Percentiles rank a stretch among this genome's conserved stretches.
Conservation (phyloP, 2,797 vertebrate species). For the Artibeus lituratus region DNA sequence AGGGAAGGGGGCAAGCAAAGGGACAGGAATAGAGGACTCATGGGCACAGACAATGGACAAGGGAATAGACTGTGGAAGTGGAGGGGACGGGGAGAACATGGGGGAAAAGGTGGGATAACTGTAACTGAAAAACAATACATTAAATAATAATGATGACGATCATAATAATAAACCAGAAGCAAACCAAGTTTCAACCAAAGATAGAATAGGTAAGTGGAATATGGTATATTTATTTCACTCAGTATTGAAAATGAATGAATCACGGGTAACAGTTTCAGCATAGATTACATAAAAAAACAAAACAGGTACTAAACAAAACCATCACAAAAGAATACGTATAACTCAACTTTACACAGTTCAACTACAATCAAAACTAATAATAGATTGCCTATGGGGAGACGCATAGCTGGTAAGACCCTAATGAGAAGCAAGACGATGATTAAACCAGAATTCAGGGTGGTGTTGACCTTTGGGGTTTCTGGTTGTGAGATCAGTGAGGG, state of each 20-base stretch:
- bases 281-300: neutral
- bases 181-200: neutral
- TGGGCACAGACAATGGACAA: too few relatives aligned
- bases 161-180: neutral
- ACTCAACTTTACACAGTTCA: neutral
- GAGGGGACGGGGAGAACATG: too few relatives aligned
- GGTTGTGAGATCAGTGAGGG: neutral
- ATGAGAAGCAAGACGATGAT: neutral
- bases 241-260: slow-evolving; percentile 14
- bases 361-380: neutral
- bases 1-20: too few relatives aligned
- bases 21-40: too few relatives aligned
- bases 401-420: neutral
- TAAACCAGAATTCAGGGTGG: neutral
- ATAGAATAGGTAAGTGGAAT: neutral
- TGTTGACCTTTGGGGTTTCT: neutral
- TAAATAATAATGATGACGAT: neutral
- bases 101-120: too few relatives aligned
- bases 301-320: neutral
- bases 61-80: too few relatives aligned
- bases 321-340: neutral
- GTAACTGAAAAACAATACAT: neutral
- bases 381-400: neutral
- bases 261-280: neutral
- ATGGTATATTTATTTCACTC: neutral